phyloP scores from a whole-genome alignment of 2,888 invertebrate genomes.

The Agrotis ipsilon region DNA sequence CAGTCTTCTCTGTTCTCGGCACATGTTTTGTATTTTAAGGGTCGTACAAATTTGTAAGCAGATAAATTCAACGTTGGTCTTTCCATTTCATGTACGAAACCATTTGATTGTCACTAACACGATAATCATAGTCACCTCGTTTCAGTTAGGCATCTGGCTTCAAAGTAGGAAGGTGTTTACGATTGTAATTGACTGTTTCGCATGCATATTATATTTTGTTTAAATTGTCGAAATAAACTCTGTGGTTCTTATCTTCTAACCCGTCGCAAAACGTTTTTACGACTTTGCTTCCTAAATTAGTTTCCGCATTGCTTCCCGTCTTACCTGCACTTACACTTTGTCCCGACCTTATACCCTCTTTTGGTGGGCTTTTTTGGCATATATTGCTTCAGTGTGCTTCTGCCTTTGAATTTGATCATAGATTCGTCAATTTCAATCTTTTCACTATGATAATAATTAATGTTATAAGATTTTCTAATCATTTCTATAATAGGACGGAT shows the following conservation, averaged over 20 bases:
- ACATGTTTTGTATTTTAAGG: not conserved
- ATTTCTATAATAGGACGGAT: too few species aligned
- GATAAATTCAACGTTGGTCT: not conserved
- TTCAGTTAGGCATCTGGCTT: not conserved
- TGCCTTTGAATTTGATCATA: slow-evolving; percentile 69
- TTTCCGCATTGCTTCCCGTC: not conserved
- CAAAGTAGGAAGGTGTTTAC: not conserved
- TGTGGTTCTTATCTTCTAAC: not conserved
- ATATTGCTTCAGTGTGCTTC: slow-evolving; percentile 59
- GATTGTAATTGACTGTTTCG: not conserved
- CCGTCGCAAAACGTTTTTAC: not conserved
- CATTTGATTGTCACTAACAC: slow-evolving; percentile 6
- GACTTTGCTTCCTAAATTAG: slow-evolving; percentile 5
- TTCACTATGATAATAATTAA: too few species aligned
- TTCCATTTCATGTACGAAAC: slow-evolving; percentile 5
- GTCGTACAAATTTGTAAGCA: not conserved
- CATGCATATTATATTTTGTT: not conserved
- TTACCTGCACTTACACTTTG: not conserved
- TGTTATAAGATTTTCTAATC: too few species aligned
- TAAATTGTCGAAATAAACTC: not conserved
- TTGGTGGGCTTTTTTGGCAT: slow-evolving; percentile 49
- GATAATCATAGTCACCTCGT: slow-evolving; percentile 1
- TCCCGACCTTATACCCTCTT: slow-evolving; percentile 38
- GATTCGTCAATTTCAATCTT: slow-evolving; percentile 55
- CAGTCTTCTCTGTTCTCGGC: not conserved